Evolutionary conservation across 2,113 vertebrate species (phyloP).

Genomic region (Promerops cafer): DNA sequence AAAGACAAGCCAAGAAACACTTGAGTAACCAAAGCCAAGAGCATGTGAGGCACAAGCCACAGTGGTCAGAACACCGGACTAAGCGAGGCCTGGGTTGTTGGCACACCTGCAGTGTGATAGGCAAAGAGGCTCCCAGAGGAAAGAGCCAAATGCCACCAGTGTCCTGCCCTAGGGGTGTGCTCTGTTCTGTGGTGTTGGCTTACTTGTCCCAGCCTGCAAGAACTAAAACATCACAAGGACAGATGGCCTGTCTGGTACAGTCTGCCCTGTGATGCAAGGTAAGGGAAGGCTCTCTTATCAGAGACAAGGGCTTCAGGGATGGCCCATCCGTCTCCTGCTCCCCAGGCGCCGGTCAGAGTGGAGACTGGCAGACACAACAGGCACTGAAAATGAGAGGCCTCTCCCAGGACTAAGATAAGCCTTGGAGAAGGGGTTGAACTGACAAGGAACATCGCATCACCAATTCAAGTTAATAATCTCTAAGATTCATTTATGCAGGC

Average conservation of each 20-base stretch:
- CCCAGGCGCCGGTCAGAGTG: background rate
- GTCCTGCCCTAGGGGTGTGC: background rate
- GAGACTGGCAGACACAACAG: background rate
- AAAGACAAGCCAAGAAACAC: background rate
- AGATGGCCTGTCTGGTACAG: background rate
- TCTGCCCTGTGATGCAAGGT: rapidly evolving
- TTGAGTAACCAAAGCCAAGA: background rate
- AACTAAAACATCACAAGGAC: background rate
- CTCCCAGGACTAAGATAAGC: background rate
- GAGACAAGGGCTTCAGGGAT: background rate
- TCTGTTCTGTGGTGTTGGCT: background rate
- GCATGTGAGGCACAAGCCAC: background rate
- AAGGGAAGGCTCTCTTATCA: background rate
- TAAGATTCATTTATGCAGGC: background rate
- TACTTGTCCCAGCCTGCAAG: background rate
- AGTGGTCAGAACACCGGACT: background rate
- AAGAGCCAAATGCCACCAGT: background rate
- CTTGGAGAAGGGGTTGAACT: background rate
- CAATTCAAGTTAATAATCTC: background rate
- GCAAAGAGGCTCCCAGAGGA: background rate
- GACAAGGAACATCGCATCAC: background rate
- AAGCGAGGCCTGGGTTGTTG: rapidly evolving
- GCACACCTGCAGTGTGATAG: background rate
- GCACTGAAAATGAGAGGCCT: background rate
- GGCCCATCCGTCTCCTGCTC: background rate